Evolutionary conservation across 2,113 vertebrate genomes (phyloP).

Genomic region (Microcebus jonahi): DNA sequence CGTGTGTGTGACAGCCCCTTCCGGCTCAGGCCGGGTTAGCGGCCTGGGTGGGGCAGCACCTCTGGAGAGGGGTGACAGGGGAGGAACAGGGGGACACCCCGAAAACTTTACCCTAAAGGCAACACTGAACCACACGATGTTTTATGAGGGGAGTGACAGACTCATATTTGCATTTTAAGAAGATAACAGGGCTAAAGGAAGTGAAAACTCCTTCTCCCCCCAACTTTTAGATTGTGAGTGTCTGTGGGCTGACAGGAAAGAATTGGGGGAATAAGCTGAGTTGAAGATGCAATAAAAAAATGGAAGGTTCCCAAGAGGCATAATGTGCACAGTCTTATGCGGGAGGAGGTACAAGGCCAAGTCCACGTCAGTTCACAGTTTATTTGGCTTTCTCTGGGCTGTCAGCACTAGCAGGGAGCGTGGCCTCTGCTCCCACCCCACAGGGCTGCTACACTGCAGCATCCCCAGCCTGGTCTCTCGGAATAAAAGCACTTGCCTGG

Average conservation of each 20-base stretch:
- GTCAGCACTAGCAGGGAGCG: slow-evolving; percentile 37
- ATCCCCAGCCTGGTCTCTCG: slow-evolving; percentile 67
- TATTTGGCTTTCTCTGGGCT: slow-evolving; percentile 59
- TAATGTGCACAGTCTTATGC: neutral
- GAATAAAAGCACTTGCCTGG: slow-evolving; percentile 75
- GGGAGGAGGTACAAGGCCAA: neutral
- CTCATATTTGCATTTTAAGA: neutral
- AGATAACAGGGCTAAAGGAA: neutral
- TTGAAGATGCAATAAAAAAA: neutral
- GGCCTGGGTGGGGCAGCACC: neutral
- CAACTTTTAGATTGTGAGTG: neutral
- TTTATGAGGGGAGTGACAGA: neutral
- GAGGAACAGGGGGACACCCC: neutral
- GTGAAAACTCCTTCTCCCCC: neutral
- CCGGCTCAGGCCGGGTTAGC: neutral
- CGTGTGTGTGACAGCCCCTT: neutral
- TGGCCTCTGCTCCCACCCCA: neutral
- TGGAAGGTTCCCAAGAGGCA: neutral
- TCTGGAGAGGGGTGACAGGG: neutral
- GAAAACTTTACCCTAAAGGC: neutral
- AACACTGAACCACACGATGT: neutral
- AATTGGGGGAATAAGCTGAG: neutral
- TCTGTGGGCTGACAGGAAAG: neutral
- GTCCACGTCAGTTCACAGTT: slow-evolving; percentile 17
- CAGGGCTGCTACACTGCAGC: slow-evolving; percentile 40